These are phyloP conservation scores for Agrilus biguttatus DNA, from an alignment of 2,888 invertebrate genomes.

Conservation along the genomic window DNA sequence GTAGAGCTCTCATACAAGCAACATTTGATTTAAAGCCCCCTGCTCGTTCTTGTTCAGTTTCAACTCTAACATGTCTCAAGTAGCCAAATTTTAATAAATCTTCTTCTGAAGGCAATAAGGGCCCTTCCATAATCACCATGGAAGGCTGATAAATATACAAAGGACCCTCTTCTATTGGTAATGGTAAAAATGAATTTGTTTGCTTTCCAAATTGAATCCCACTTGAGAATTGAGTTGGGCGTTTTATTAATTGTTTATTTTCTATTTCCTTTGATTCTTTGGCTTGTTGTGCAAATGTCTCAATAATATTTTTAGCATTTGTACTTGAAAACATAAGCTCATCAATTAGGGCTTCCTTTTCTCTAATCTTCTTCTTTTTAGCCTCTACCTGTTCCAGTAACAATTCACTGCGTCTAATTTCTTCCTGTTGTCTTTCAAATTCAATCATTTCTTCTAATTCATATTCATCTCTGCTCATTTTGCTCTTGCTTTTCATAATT, in stretches of 20 bases:
- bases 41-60: slow-evolving; percentile 61
- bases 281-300: slow-evolving; percentile 57
- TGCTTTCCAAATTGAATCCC: slow-evolving; percentile 70
- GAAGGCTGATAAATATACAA: slow-evolving; percentile 53
- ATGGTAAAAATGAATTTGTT: slow-evolving; percentile 45
- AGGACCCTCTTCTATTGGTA: slow-evolving; percentile 67
- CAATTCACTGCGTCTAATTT: slow-evolving; percentile 55
- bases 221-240: slow-evolving; percentile 64
- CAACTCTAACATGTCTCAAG: slow-evolving; percentile 57
- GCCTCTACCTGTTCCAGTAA: slow-evolving; percentile 52
- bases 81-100: slow-evolving; percentile 56
- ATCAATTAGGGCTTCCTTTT: slow-evolving; percentile 86
- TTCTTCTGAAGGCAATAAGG: slow-evolving; percentile 47
- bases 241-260: slow-evolving; percentile 29
- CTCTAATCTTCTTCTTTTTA: slow-evolving; percentile 68
- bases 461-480: slow-evolving; percentile 65
- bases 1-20: slow-evolving; percentile 74
- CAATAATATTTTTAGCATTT: slow-evolving; percentile 77
- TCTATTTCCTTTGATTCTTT: slow-evolving; percentile 53
- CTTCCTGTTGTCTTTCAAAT: slow-evolving; percentile 64
- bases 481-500: slow-evolving; percentile 66
- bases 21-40: slow-evolving; percentile 76
- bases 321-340: slow-evolving; percentile 88
- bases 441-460: slow-evolving; percentile 77
- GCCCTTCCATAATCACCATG: slow-evolving; percentile 53